Evolutionary conservation across 1,140 invertebrate genomes (phyloP), one percentile per base, ranked within the genome.

Genomic region (Pissodes strobi): DNA sequence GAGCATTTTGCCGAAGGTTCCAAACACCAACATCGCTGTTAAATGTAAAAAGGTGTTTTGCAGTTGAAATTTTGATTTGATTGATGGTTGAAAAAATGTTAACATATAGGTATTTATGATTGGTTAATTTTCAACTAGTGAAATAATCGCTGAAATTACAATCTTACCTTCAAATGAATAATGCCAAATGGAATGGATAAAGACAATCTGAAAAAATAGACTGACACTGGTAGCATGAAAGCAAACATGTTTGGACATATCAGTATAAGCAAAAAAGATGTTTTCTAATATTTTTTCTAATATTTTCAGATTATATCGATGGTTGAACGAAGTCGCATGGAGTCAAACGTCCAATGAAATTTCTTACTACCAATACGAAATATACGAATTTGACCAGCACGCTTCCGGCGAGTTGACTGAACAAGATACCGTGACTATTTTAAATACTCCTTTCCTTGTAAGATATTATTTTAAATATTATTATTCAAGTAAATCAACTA

Each of bases 391-490:
- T 62, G 72, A 81, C 58, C 30, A 67, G 30, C 55, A 78, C 30
- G 67, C 72, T 30, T 78, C 77, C 6, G 61, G 63, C 5, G 63
- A 65, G 1, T 66, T 77, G 4, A 79, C 74, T 5, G 79, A 80
- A 34, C 66, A 78, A 15, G 79, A 80, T 66, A 46, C 69, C 9
- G 67, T 82, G 9, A 76, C 72, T 2, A 67, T 81, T 37, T 74
- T 77, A 15, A 74, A 82, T 69, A 34, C 76, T 19, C 74, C 78
- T 0, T 72, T 79, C 13, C 51, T 80, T 72, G 80, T 82, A 75
- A 74, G 72, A 58, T 57, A 12, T 15, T 38, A 48, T n/a, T n/a
- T n/a, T n/a, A n/a, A n/a, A n/a, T n/a, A n/a, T n/a, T n/a, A n/a
- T n/a, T n/a, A n/a, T n/a, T n/a, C n/a, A n/a, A n/a, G n/a, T n/a